A percentile compares a stretch with the other conserved stretches of the same genome.
These are phyloP conservation scores for Gymnorhina tibicen DNA, from an alignment of 2,113 vertebrate species.

Conservation along the genomic window DNA sequence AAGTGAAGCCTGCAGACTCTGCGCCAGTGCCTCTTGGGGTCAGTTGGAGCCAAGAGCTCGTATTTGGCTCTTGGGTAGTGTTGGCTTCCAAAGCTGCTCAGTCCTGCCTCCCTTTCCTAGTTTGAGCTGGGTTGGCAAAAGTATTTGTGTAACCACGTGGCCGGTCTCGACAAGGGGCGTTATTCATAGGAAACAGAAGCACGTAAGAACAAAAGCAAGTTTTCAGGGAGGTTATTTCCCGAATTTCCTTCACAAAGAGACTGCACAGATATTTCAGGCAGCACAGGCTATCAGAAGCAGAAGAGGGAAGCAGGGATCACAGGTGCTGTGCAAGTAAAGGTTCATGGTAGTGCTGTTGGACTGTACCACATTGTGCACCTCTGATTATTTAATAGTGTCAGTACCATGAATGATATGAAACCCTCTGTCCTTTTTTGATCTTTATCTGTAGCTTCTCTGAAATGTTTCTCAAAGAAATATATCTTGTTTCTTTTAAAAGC, in stretches of 20 bases:
- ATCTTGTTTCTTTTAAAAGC: background rate
- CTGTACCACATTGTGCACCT: background rate
- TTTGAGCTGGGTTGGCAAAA: background rate
- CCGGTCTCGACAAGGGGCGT: background rate
- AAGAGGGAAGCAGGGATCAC: background rate
- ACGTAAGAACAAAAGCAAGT: background rate
- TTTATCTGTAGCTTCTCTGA: background rate
- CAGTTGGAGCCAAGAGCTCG: background rate
- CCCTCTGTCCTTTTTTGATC: background rate
- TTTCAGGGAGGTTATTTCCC: background rate
- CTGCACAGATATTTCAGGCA: background rate
- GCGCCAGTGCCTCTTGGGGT: background rate
- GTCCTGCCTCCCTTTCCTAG: background rate
- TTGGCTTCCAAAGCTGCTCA: background rate
- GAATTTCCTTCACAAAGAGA: background rate
- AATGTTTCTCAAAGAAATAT: background rate
- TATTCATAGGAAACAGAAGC: background rate
- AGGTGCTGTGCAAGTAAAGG: background rate
- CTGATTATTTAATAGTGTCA: background rate
- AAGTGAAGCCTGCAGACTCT: background rate
- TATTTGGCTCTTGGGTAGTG: fast-evolving
- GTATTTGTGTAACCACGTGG: fast-evolving
- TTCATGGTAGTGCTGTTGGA: background rate
- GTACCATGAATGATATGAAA: background rate
- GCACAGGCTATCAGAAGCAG: background rate